A percentile compares a stretch with the other conserved stretches of the same genome.
phyloP scores from a whole-genome alignment of 53 echinoderm and acorn worm genomes.

The Glandiceps talaboti region DNA sequence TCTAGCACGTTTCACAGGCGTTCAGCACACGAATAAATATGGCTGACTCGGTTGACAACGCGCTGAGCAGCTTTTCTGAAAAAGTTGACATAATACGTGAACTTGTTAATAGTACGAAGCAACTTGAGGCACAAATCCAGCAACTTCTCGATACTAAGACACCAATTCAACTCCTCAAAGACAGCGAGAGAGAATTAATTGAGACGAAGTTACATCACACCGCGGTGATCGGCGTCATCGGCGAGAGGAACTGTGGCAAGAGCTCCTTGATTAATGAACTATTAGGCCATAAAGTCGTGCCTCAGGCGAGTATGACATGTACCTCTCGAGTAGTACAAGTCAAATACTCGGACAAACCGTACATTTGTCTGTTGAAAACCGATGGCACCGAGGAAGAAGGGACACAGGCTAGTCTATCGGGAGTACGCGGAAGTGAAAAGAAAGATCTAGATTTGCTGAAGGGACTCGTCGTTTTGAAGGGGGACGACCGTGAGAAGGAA shows the following conservation, averaged over 20 bases:
- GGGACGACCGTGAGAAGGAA: not conserved
- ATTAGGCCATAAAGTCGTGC: not conserved
- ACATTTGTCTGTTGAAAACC: not conserved
- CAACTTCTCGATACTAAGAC: not conserved
- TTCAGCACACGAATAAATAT: too few species aligned
- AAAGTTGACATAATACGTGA: not conserved
- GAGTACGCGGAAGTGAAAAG: not conserved
- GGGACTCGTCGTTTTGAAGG: not conserved
- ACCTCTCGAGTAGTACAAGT: not conserved
- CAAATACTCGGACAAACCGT: not conserved
- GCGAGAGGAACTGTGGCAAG: not conserved
- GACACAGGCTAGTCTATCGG: not conserved
- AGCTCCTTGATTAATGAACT: not conserved
- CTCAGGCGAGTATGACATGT: not conserved
- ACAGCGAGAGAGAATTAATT: not conserved
- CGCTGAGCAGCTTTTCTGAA: not conserved
- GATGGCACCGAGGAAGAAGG: not conserved
- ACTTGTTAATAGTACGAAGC: not conserved
- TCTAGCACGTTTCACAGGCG: too few species aligned
- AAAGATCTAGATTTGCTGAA: not conserved
- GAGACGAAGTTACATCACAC: not conserved
- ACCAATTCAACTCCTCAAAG: not conserved
- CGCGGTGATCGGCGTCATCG: not conserved
- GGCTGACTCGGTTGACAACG: not conserved
- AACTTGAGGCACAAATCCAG: not conserved